Base-by-base conservation (phyloP, 2,888 invertebrate species). In the Conistra vaccinii region DNA sequence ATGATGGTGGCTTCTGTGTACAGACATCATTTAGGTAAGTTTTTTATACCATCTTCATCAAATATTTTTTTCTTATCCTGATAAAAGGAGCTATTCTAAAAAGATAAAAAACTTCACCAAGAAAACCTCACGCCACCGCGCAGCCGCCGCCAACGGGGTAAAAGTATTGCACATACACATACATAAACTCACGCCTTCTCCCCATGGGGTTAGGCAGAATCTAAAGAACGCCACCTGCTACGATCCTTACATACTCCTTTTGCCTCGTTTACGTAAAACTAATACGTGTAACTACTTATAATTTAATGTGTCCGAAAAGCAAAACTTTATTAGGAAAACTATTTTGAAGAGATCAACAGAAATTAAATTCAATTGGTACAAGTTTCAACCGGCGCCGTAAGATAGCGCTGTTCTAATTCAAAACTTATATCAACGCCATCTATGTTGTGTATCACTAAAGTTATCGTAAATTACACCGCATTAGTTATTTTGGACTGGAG, bases 361-460 rank as follows among this genome's bases (percentile, higher is more conserved):
- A 23, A 23, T 20, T 6, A 35, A 2, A 4, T 14, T 6, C 5
- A 5, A 20, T 20, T 45, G 45, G 0, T 32, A 48, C 3, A 14
- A 51, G n/a, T 71, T 42, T 17, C n/a, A 32, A 23, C 17, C 2
- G 10, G 0, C 3, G 7, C 17, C 14, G 1, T 29, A 61, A 63
- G 60, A 72, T 63, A 66, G 26, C 39, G 51, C 7, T 63, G 45
- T 48, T 42, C 0, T 42, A 14, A 51, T 35, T n/a, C 20, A 29
- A 42, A 26, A 57, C 14, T 45, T 20, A 55, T 45, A 61, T 35
- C 45, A 70, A 39, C 72, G 76, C 82, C 85, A 85, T 76, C 82
- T 76, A 57, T 69, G 42, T 29, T 69, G 14, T n/a, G 32, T 51
- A 65, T 10, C 0, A 14, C 17, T n/a, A 42, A 58, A n/a, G 1